Evolutionary conservation across 2,888 invertebrate genomes (phyloP).

Genomic region (Trissonchulus latispiculum): DNA sequence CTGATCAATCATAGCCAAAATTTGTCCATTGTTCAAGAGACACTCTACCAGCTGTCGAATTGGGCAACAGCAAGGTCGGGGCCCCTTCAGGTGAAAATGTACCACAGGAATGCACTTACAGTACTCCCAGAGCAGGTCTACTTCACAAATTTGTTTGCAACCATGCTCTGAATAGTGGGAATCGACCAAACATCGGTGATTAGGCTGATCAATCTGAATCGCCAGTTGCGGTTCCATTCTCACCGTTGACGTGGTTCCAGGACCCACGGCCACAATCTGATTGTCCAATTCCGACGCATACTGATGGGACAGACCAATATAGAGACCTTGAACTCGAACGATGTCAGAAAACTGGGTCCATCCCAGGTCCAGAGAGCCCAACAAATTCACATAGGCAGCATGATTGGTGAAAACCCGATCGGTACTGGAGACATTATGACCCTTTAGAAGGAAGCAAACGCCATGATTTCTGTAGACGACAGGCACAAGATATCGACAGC

Average conservation of each 20-base stretch:
- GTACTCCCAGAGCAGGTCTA: neutral
- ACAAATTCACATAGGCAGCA: neutral
- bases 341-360: neutral
- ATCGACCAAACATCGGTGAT: neutral
- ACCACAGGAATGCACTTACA: neutral
- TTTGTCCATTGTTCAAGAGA: neutral
- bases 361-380: neutral
- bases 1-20: neutral
- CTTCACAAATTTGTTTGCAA: neutral
- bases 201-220: neutral
- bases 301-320: neutral
- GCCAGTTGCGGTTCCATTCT: neutral
- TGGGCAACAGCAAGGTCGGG: neutral
- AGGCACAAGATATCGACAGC: neutral
- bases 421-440: neutral
- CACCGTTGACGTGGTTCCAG: neutral
- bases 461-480: neutral
- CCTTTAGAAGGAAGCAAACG: neutral
- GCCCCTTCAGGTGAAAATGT: neutral
- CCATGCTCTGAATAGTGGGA: neutral
- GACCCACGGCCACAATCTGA: conserved; percentile 6
- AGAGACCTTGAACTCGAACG: conserved; percentile 7
- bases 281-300: conserved; percentile 5
- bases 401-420: neutral
- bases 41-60: neutral